phyloP scores from a whole-genome alignment of 2,113 vertebrate genomes.

The Elanus axillaris region DNA sequence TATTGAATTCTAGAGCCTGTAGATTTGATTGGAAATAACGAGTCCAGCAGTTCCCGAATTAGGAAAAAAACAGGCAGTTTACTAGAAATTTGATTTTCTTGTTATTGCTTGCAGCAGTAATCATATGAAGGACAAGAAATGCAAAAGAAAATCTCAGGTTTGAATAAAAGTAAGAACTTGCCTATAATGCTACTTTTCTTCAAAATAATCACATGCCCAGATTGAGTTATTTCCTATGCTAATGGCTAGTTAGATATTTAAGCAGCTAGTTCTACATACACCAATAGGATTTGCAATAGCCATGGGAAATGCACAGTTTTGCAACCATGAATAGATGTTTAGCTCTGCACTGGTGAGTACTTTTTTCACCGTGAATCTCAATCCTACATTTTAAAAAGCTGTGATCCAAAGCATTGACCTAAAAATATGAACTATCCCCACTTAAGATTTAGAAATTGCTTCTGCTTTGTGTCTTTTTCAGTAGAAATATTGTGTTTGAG shows the following conservation, averaged over 20 bases:
- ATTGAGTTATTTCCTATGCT: not conserved
- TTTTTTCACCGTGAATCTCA: not conserved
- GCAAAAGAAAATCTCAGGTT: not conserved
- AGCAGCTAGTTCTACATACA: not conserved
- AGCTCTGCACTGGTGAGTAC: not conserved
- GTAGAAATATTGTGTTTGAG: not conserved
- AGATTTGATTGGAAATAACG: not conserved
- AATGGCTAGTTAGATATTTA: not conserved
- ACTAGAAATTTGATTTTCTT: not conserved
- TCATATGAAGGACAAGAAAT: not conserved
- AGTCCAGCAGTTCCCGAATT: not conserved
- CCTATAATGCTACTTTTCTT: not conserved
- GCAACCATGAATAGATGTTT: not conserved
- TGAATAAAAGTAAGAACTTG: not conserved
- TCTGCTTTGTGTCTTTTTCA: not conserved
- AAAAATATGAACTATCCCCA: not conserved
- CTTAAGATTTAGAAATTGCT: not conserved
- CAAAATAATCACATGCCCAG: not conserved
- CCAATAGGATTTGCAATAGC: not conserved
- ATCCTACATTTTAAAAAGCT: not conserved
- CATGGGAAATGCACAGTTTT: not conserved
- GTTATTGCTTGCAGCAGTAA: not conserved
- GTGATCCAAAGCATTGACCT: not conserved
- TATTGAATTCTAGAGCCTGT: conserved; percentile 10
- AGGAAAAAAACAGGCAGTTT: not conserved